These are phyloP conservation scores for Busseola fusca DNA, from an alignment of 2,888 invertebrate genomes.

Conservation along the genomic window DNA sequence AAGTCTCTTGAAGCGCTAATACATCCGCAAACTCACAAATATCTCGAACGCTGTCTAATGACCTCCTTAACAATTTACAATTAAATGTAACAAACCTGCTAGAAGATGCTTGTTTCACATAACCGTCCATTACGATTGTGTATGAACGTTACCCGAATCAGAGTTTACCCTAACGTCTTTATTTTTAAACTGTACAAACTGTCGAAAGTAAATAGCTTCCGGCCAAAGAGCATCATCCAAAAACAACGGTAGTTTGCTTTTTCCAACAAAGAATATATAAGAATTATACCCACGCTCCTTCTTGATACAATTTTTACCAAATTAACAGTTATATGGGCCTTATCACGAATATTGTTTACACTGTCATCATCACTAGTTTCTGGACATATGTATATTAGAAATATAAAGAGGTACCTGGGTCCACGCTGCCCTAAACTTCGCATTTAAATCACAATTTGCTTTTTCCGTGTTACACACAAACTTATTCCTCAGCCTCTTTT, in stretches of 20 bases:
- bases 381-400: too few relatives aligned
- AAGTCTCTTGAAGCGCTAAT: too few relatives aligned
- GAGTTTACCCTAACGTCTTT: constrained; percentile 3
- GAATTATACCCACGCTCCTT: constrained; percentile 1
- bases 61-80: too few relatives aligned
- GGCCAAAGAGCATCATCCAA: not conserved
- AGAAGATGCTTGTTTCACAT: not conserved
- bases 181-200: constrained; percentile 5
- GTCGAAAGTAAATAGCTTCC: constrained; percentile 4
- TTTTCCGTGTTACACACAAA: too few relatives aligned
- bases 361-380: not conserved
- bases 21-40: too few relatives aligned
- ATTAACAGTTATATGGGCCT: too few relatives aligned
- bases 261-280: constrained; percentile 3
- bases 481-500: too few relatives aligned
- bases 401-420: too few relatives aligned
- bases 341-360: not conserved
- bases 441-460: too few relatives aligned
- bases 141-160: not conserved
- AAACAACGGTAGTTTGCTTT: not conserved
- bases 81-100: too few relatives aligned
- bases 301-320: not conserved
- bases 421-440: too few relatives aligned
- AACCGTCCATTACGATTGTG: not conserved
- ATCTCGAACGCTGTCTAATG: too few relatives aligned